Conservation (phyloP, 2,888 invertebrate genomes). For the Gastracanthus pulcherrimus region DNA sequence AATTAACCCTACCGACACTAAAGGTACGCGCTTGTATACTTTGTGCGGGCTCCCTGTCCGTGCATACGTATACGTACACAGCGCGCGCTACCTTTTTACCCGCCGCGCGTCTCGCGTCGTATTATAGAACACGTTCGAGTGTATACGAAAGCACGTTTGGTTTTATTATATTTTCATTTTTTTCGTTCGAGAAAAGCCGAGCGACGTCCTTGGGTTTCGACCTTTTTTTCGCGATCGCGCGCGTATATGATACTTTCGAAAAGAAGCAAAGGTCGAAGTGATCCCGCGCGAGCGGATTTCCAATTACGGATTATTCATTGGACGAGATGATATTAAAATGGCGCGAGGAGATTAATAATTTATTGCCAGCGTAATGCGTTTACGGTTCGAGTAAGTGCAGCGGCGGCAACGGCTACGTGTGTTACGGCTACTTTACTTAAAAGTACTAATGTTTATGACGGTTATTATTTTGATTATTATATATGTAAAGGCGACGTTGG, state of each 20-base stretch:
- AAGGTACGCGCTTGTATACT: neutral
- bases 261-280: neutral
- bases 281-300: neutral
- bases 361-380: constrained; percentile 12
- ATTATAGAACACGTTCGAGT: neutral
- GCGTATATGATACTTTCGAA: constrained; percentile 10
- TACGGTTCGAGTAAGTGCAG: constrained; percentile 23
- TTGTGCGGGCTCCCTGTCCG: neutral
- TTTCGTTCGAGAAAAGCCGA: too few species aligned
- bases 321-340: constrained; percentile 21
- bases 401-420: neutral
- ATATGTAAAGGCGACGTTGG: neutral
- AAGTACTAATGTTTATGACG: constrained; percentile 31
- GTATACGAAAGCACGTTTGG: too few species aligned
- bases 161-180: too few species aligned
- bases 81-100: too few species aligned
- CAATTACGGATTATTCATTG: constrained; percentile 24
- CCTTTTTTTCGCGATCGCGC: neutral
- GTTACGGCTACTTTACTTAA: constrained; percentile 5
- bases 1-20: constrained; percentile 12
- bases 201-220: too few species aligned
- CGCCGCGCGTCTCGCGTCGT: too few species aligned
- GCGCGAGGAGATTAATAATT: constrained; percentile 37
- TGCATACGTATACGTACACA: neutral
- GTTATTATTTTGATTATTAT: constrained; percentile 34